These are phyloP conservation scores for Erethizon dorsatum DNA, from an alignment of 2,797 vertebrate species.

Conservation along the genomic window DNA sequence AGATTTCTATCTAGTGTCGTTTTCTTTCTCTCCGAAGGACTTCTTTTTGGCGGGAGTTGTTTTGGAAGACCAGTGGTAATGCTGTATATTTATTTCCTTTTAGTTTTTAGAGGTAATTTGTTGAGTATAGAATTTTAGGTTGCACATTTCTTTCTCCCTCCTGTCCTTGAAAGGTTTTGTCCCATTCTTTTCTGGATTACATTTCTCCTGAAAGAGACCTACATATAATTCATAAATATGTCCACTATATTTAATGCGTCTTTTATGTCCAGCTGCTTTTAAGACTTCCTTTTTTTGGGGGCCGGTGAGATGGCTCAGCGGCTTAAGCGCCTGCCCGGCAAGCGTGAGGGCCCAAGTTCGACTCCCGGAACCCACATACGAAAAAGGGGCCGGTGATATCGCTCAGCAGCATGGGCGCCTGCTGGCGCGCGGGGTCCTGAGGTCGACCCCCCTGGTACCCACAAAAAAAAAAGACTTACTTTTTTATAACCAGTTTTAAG, in stretches of 20 bases:
- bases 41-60: background rate
- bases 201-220: background rate
- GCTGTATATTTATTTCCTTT: background rate
- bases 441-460: too few relatives aligned
- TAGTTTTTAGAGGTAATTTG: background rate
- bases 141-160: fast-evolving
- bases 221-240: background rate
- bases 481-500: background rate
- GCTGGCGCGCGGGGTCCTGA: too few relatives aligned
- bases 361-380: too few relatives aligned
- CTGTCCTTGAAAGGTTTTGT: background rate
- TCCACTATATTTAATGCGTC: background rate
- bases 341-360: too few relatives aligned
- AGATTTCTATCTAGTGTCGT: background rate
- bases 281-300: background rate
- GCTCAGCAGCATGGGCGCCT: too few relatives aligned
- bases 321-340: too few relatives aligned
- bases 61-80: background rate
- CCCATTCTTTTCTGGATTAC: background rate
- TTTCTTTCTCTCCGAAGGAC: background rate
- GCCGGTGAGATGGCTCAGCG: too few relatives aligned
- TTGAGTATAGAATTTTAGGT: background rate
- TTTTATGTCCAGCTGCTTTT: background rate
- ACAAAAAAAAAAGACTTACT: too few relatives aligned
- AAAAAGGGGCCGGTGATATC: too few relatives aligned